Conservation (phyloP, 2,113 vertebrate species). For the Ameiurus melas region DNA sequence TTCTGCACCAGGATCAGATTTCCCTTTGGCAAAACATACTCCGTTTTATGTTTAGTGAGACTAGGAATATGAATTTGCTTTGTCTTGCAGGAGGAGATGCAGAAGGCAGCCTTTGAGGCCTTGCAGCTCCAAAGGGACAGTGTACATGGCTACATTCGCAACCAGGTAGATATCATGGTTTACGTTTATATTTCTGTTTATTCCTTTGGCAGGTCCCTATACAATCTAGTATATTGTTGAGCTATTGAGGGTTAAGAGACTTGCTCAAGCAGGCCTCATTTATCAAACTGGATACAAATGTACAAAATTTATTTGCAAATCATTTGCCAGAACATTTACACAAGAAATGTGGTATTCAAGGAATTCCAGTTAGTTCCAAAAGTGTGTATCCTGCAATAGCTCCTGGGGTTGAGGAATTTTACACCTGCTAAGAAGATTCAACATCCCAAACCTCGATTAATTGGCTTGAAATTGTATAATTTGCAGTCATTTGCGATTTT, state of each 20-base stretch:
- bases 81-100: slow-evolving; percentile 85
- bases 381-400: background rate
- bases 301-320: background rate
- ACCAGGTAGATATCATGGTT: slow-evolving; percentile 77
- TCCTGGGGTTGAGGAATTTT: background rate
- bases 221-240: background rate
- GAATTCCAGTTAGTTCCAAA: background rate
- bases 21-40: background rate
- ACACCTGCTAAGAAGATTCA: background rate
- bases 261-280: background rate
- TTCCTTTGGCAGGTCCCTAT: background rate
- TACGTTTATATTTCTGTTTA: background rate
- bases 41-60: background rate
- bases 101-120: slow-evolving; percentile 94
- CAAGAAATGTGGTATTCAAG: background rate
- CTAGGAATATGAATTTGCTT: background rate
- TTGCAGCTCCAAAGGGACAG: slow-evolving; percentile 91
- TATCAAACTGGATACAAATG: background rate
- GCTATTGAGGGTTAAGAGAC: background rate
- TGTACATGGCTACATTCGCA: slow-evolving; percentile 86
- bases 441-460: background rate
- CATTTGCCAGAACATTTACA: background rate
- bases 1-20: background rate
- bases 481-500: background rate
- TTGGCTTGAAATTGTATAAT: background rate